phyloP scores from a whole-genome alignment of 2,113 vertebrate species.

The Siniperca chuatsi region DNA sequence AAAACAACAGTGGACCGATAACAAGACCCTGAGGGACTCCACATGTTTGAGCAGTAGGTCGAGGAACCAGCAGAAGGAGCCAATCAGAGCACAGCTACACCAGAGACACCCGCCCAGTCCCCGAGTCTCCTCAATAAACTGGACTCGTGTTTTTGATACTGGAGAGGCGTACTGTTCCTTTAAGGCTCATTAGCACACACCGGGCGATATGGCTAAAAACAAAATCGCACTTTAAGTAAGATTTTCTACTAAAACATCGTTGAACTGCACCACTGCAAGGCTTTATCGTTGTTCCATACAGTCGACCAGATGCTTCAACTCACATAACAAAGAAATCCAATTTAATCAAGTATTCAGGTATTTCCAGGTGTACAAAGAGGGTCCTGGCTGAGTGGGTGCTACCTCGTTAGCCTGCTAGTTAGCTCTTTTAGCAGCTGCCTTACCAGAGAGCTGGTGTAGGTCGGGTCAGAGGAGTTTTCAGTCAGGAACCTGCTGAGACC shows the following conservation, averaged over 20 bases:
- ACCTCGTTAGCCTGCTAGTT: not conserved
- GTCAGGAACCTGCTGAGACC: constrained; percentile 75
- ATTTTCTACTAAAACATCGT: too few relatives aligned
- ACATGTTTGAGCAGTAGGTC: too few relatives aligned
- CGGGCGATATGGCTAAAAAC: too few relatives aligned
- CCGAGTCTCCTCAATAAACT: not conserved
- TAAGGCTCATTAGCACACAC: not conserved
- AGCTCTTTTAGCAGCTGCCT: constrained; percentile 4
- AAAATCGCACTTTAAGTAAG: too few relatives aligned
- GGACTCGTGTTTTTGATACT: not conserved
- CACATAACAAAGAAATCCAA: too few relatives aligned
- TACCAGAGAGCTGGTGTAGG: constrained; percentile 79
- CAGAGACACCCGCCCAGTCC: not conserved
- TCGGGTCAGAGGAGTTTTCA: constrained; percentile 76
- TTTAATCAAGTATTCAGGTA: not conserved
- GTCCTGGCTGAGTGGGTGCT: not conserved
- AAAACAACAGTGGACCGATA: not conserved
- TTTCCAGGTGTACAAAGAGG: not conserved
- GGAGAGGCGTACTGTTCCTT: not conserved
- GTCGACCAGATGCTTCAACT: too few relatives aligned
- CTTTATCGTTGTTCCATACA: too few relatives aligned
- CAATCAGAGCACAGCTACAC: too few relatives aligned
- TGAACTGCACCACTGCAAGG: too few relatives aligned
- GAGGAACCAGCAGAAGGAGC: too few relatives aligned
- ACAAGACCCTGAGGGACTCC: constrained; percentile 1